phyloP scores from a whole-genome alignment of 2,888 invertebrate genomes.

The Polyploca ridens region DNA sequence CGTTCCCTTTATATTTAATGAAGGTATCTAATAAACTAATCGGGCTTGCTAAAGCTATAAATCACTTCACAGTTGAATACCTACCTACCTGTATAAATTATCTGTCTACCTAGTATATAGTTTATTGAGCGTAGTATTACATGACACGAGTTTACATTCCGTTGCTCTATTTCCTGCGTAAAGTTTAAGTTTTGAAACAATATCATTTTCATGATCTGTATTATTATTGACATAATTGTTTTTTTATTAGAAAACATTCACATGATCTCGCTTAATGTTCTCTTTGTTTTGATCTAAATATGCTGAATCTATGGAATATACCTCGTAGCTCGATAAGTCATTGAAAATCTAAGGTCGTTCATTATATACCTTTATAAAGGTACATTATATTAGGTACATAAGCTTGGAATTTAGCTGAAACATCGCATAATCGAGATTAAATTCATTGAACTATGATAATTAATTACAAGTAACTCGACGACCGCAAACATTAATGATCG shows the following conservation, averaged over 20 bases:
- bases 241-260: too few relatives aligned
- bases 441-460: conserved; percentile 5
- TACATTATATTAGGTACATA: neutral
- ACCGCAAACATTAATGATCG: conserved; percentile 4
- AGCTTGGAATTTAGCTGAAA: neutral
- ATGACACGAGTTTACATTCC: conserved; percentile 18
- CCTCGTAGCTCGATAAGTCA: neutral
- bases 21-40: conserved; percentile 39
- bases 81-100: conserved; percentile 9
- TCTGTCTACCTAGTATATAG: conserved; percentile 21
- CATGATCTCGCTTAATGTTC: too few relatives aligned
- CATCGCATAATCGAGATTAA: neutral
- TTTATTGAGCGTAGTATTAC: conserved; percentile 32
- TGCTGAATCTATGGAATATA: neutral
- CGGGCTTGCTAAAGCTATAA: conserved; percentile 37
- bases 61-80: conserved; percentile 24
- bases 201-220: neutral
- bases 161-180: neutral
- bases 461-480: neutral
- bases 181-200: neutral
- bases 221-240: neutral
- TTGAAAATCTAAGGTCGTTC: neutral
- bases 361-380: too few relatives aligned
- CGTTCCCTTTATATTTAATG: conserved; percentile 30
- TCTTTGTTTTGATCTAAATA: too few relatives aligned